These are phyloP conservation scores for Drosophila atripex DNA, from an alignment of 2,888 invertebrate species.

Conservation along the genomic window DNA sequence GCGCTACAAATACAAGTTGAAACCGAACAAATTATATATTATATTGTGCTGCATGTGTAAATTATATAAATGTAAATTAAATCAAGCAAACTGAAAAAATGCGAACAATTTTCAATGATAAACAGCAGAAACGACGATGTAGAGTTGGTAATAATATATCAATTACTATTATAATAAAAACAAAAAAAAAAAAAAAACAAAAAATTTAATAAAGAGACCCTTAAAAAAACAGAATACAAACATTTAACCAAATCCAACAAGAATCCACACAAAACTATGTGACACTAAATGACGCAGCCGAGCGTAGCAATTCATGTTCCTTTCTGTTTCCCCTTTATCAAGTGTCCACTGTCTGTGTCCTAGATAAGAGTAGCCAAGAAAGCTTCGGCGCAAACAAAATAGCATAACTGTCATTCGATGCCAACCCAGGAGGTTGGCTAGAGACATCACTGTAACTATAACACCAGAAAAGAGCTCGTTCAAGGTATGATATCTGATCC, in stretches of 20 bases:
- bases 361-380: constrained; percentile 9
- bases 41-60: constrained; percentile 59
- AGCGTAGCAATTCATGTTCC: constrained; percentile 4
- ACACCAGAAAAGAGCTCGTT: constrained; percentile 32
- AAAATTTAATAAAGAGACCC: constrained; percentile 66
- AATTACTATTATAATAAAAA: constrained; percentile 68
- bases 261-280: not conserved
- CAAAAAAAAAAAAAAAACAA: constrained; percentile 46
- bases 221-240: constrained; percentile 36
- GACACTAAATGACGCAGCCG: constrained; percentile 1
- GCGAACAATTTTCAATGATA: constrained; percentile 50
- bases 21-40: constrained; percentile 31
- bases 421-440: constrained; percentile 8
- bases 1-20: constrained; percentile 58
- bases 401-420: constrained; percentile 17
- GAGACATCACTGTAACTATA: constrained; percentile 46
- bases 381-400: constrained; percentile 19
- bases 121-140: constrained; percentile 50
- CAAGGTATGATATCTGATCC: constrained; percentile 45
- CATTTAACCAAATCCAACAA: constrained; percentile 5
- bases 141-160: constrained; percentile 61
- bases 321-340: not conserved
- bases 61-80: constrained; percentile 64
- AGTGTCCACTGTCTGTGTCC: constrained; percentile 26
- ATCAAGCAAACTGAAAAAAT: constrained; percentile 22